Evolutionary conservation across 2,888 invertebrate species (phyloP).

Genomic region (Priocnemis perturbator): DNA sequence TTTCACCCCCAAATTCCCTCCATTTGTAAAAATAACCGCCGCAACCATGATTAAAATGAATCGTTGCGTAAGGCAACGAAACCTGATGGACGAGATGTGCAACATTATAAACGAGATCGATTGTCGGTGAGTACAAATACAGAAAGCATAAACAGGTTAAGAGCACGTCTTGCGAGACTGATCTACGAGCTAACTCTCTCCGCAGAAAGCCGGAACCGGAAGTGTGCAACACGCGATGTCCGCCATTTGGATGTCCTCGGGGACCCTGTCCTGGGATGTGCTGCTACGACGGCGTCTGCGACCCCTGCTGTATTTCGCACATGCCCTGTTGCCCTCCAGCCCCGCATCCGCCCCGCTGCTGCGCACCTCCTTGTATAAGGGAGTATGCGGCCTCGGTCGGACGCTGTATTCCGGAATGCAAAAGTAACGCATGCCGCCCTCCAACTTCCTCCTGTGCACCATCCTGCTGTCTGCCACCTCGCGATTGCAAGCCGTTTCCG

Average conservation of each 20-base stretch:
- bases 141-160: not conserved
- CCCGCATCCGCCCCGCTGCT: conserved; percentile 39
- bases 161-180: too few species aligned
- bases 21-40: not conserved
- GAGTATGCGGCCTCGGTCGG: conserved; percentile 1
- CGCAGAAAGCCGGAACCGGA: conserved; percentile 63
- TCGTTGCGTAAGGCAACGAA: conserved; percentile 27
- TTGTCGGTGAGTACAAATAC: conserved; percentile 50
- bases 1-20: not conserved
- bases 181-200: not conserved
- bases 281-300: conserved; percentile 50
- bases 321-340: conserved; percentile 54
- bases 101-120: conserved; percentile 56
- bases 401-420: conserved; percentile 2
- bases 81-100: conserved; percentile 61
- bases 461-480: not conserved
- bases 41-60: conserved; percentile 39
- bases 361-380: conserved; percentile 40
- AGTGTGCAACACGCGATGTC: conserved; percentile 61
- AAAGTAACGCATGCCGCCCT: not conserved
- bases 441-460: not conserved
- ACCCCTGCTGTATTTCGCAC: conserved; percentile 58
- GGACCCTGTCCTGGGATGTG: conserved; percentile 66
- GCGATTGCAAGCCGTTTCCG: not conserved
- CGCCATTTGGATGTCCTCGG: conserved; percentile 62